These are phyloP conservation scores for Lophius americanus DNA, from an alignment of 2,797 vertebrate species.

Conservation along the genomic window DNA sequence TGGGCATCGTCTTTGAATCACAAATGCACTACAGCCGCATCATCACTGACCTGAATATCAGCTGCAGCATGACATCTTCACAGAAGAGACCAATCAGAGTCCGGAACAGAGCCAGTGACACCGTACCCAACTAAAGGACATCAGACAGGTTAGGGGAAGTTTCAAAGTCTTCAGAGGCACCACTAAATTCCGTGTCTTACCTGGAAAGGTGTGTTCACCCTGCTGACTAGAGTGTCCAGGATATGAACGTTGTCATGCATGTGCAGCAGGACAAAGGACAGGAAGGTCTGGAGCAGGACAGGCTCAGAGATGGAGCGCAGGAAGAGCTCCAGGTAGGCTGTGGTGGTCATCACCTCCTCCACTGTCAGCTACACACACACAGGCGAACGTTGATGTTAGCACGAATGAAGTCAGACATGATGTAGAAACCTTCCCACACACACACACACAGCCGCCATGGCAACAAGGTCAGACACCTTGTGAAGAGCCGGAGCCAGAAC, in stretches of 20 bases:
- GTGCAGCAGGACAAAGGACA: conserved; percentile 92
- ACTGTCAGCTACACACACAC: conserved; percentile 84
- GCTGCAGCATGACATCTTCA: conserved; percentile 96
- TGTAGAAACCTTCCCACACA: no score
- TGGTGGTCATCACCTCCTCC: conserved; percentile 98
- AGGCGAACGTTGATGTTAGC: not conserved
- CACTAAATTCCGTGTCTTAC: conserved; percentile 62
- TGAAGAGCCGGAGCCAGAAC: conserved; percentile 96
- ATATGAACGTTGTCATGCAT: conserved; percentile 92
- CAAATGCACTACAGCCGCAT: no score
- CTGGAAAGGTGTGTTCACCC: conserved; percentile 97
- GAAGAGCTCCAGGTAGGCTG: conserved; percentile 94
- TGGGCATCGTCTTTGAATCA: no score
- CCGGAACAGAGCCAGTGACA: conserved; percentile 94
- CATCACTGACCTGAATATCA: conserved; percentile 89
- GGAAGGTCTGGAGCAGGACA: conserved; percentile 92
- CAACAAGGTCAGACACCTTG: conserved; percentile 84
- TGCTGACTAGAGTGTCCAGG: conserved; percentile 93
- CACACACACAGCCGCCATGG: not conserved
- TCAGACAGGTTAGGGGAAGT: conserved; percentile 5
- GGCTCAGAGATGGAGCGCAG: conserved; percentile 90
- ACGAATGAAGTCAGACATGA: no score
- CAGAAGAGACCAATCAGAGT: conserved; percentile 95
- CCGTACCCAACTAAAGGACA: conserved; percentile 90
- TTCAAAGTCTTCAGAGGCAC: not conserved